A percentile compares a stretch with the other conserved stretches of the same genome.
Evolutionary conservation across 1,140 invertebrate genomes (phyloP).

Genomic region (Aphelenchoides avenae): DNA sequence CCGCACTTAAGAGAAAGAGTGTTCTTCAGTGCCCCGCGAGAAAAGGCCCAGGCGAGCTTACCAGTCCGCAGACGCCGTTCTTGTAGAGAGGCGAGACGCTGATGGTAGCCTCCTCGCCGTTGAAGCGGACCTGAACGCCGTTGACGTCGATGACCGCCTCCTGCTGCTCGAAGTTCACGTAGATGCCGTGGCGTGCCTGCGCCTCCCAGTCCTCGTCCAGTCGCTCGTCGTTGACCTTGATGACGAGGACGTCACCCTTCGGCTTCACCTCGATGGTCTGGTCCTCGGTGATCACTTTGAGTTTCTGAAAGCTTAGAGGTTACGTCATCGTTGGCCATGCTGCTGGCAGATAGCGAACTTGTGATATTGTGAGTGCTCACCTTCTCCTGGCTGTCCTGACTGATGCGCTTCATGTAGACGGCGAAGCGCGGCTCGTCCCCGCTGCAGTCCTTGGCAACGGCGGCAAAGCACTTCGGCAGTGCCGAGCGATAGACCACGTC

Average conservation of each 20-base stretch:
- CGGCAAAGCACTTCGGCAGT: constrained; percentile 36
- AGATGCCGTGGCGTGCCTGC: constrained; percentile 16
- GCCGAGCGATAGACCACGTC: constrained; percentile 32
- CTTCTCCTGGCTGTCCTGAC: constrained; percentile 20
- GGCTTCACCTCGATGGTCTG: constrained; percentile 16
- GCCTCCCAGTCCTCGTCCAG: constrained; percentile 17
- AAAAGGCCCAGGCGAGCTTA: too few species aligned
- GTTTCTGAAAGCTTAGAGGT: constrained; percentile 11
- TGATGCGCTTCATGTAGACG: constrained; percentile 40
- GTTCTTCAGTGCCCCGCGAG: too few species aligned
- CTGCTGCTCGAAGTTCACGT: constrained; percentile 25
- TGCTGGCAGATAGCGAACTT: constrained; percentile 14
- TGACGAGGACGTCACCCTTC: constrained; percentile 12
- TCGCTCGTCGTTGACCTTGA: constrained; percentile 29
- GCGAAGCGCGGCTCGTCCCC: constrained; percentile 42
- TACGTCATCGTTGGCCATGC: constrained; percentile 20
- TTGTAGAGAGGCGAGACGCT: constrained; percentile 29
- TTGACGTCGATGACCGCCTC: constrained; percentile 18
- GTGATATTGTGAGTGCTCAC: constrained; percentile 4
- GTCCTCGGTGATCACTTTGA: constrained; percentile 34
- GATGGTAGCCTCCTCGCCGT: constrained; percentile 31
- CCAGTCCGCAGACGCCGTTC: constrained; percentile 24
- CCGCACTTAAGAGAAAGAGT: too few species aligned
- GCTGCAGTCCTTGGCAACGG: constrained; percentile 51
- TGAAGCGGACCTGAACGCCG: constrained; percentile 36